Evolutionary conservation across 1,140 invertebrate genomes (phyloP), one percentile per base, ranked within the genome.

Genomic region (Drosophila bifasciata): DNA sequence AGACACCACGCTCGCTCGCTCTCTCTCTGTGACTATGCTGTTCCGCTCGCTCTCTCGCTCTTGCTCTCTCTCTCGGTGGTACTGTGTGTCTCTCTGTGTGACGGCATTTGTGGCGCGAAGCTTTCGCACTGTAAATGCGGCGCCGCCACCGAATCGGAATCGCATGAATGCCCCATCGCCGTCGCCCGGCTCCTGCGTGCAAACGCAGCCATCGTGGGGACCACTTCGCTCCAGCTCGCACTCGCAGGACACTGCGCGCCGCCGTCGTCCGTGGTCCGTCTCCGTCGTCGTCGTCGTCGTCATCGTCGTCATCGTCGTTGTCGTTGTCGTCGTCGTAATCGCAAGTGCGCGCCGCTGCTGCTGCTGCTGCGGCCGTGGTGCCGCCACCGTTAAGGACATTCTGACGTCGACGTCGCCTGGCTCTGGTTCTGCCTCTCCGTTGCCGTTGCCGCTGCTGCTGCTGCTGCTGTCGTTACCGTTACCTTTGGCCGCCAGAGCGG

Each of bases 341-440:
- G 55, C 69, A 40, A 67, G 46, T 62, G 57, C 57, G 63, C 59
- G 76, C 48, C 25, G 51, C 45, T 40, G 73, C 46, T 41, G 57
- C 60, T 64, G 70, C 52, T 53, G 57, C 62, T 53, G 59, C 36
- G 50, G 44, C 60, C 57, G 68, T 79, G 55, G 61, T 64, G 70
- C 69, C 66, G 80, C 71, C 44, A 45, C 59, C 59, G 59, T 41
- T 73, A 86, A 86, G 81, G 81, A 86, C 78, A 86, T 75, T 81
- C 76, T 43, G 48, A 48, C 62, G 66, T 48, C 32, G 36, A 45
- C 55, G 55, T 58, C 55, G 55, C 55, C 55, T 55, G 52, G 52
- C 36, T 55, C 52, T 55, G 52, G 52, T 55, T 55, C 52, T 55
- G 52, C 25, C 41, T 55, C 41, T 55, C 16, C 44, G 28, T 43